Conservation (phyloP, 2,113 vertebrate genomes). For the Callionymus lyra region DNA sequence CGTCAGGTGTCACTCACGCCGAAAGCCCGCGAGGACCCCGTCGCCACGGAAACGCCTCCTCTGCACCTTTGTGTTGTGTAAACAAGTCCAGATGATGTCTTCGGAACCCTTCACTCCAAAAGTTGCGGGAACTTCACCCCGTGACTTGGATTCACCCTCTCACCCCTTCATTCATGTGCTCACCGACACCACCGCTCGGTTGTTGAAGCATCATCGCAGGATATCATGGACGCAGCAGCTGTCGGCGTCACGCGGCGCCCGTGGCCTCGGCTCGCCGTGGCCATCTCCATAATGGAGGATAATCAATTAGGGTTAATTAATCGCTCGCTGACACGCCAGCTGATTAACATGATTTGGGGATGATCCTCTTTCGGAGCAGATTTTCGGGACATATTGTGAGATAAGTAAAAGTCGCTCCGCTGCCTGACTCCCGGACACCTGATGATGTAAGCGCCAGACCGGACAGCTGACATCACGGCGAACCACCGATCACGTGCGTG, state of each 20-base stretch:
- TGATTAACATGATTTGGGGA: slow-evolving; percentile 47
- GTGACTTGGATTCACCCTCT: no score
- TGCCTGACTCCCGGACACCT: slow-evolving; percentile 53
- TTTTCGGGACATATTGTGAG: slow-evolving; percentile 67
- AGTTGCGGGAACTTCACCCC: no score
- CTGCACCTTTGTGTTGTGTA: no score
- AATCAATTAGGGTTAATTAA: slow-evolving; percentile 71
- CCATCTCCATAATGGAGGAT: slow-evolving; percentile 71
- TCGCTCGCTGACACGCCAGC: slow-evolving; percentile 55
- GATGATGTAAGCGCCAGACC: slow-evolving; percentile 9
- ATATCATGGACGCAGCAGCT: slow-evolving; percentile 62
- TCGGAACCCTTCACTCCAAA: no score
- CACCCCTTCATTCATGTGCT: no score
- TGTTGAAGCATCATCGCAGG: slow-evolving; percentile 7
- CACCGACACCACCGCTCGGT: no score
- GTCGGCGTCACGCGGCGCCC: slow-evolving; percentile 36
- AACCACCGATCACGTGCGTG: neutral
- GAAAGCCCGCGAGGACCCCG: no score
- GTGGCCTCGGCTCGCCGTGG: slow-evolving; percentile 42
- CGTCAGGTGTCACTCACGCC: slow-evolving; percentile 42
- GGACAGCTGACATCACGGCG: neutral
- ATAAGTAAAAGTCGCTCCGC: slow-evolving; percentile 59
- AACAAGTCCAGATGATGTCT: no score
- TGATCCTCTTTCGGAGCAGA: slow-evolving; percentile 62
- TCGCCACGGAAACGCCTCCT: no score